A percentile compares a stretch with the other conserved stretches of the same genome.
Conservation (phyloP, 2,888 invertebrate species). For the Chrysina gloriosa region DNA sequence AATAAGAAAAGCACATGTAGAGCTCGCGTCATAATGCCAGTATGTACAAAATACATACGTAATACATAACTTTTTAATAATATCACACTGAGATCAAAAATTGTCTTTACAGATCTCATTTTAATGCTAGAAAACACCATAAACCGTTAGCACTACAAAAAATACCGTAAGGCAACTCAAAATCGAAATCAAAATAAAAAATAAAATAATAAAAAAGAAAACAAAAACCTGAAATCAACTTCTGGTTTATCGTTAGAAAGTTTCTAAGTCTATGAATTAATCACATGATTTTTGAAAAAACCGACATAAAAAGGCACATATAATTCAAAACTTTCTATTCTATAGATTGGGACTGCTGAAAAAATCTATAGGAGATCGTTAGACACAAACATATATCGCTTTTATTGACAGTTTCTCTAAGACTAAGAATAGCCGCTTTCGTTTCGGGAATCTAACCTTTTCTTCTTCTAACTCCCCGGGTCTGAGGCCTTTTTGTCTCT, state of each 20-base stretch:
- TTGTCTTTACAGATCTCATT: slow-evolving; percentile 38
- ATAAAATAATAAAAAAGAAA: slow-evolving; percentile 40
- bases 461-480: slow-evolving; percentile 76
- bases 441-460: slow-evolving; percentile 48
- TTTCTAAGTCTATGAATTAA: slow-evolving; percentile 38
- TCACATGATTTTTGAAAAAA: slow-evolving; percentile 38
- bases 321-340: slow-evolving; percentile 41
- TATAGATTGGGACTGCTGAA: slow-evolving; percentile 25
- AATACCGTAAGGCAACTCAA: slow-evolving; percentile 43
- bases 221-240: slow-evolving; percentile 26
- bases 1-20: slow-evolving; percentile 37
- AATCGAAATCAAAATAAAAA: slow-evolving; percentile 38
- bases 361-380: slow-evolving; percentile 54
- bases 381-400: slow-evolving; percentile 62
- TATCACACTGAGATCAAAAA: slow-evolving; percentile 38
- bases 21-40: slow-evolving; percentile 28
- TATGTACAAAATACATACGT: slow-evolving; percentile 39
- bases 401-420: slow-evolving; percentile 50
- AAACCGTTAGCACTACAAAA: slow-evolving; percentile 42
- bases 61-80: slow-evolving; percentile 35
- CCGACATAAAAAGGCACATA: slow-evolving; percentile 42
- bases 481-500: slow-evolving; percentile 77
- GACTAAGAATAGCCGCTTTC: slow-evolving; percentile 38
- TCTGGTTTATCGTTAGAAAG: slow-evolving; percentile 30
- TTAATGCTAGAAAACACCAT: slow-evolving; percentile 35